Percentiles rank a stretch among this genome's conserved stretches.
Evolutionary conservation across 2,888 invertebrate genomes (phyloP).

Genomic region (Acanthosoma haemorrhoidale): DNA sequence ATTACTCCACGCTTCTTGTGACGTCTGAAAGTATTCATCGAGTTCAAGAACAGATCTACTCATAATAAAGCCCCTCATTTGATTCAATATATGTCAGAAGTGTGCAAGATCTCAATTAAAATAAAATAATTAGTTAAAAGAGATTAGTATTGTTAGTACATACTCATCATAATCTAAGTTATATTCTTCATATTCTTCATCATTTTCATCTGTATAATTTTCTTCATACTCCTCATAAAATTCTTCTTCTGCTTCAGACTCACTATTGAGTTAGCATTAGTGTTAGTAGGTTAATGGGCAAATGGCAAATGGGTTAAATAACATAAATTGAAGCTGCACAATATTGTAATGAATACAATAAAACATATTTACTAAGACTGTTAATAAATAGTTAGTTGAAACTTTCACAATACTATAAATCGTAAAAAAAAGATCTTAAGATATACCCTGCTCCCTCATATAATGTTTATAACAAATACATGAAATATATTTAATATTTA

Average conservation of each 20-base stretch:
- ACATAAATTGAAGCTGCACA: neutral
- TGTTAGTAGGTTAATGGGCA: neutral
- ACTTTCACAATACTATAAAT: too few relatives aligned
- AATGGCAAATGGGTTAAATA: neutral
- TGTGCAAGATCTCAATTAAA: too few relatives aligned
- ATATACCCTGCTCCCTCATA: too few relatives aligned
- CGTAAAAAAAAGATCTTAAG: too few relatives aligned
- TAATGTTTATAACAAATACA: too few relatives aligned
- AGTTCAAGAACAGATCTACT: too few relatives aligned
- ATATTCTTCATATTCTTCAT: slow-evolving; percentile 40
- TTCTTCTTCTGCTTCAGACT: slow-evolving; percentile 11
- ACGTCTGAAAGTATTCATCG: neutral
- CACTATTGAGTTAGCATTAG: slow-evolving; percentile 16
- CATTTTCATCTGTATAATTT: slow-evolving; percentile 28
- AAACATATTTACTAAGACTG: neutral
- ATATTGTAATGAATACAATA: neutral
- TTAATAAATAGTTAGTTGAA: neutral
- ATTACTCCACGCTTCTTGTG: slow-evolving; percentile 6
- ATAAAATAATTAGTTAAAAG: too few relatives aligned
- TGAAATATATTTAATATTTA: too few relatives aligned
- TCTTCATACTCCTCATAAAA: slow-evolving; percentile 29
- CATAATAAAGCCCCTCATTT: too few relatives aligned
- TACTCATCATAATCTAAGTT: slow-evolving; percentile 43
- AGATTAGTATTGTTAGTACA: slow-evolving; percentile 21
- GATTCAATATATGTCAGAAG: too few relatives aligned